Percentiles rank a stretch among this genome's conserved stretches.
Conservation (phyloP, 2,888 invertebrate species). For the Melinaea menophilus region DNA sequence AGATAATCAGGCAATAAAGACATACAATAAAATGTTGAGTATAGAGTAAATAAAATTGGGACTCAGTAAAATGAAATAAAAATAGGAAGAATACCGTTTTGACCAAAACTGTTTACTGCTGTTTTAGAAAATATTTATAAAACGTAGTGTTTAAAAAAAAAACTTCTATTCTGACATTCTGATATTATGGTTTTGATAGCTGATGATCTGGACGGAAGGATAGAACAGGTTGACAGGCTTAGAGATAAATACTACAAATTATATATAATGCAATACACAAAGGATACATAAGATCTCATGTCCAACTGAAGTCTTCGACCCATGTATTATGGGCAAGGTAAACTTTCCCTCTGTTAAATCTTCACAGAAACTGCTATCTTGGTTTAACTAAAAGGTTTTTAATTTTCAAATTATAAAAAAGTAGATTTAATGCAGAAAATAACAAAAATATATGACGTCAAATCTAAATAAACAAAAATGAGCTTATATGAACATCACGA, state of each 20-base stretch:
- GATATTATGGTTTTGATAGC: no score
- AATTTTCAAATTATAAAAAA: not conserved
- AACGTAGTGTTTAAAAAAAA: no score
- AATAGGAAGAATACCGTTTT: no score
- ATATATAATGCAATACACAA: constrained; percentile 5
- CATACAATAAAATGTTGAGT: no score
- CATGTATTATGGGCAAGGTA: constrained; percentile 93
- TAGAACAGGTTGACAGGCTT: not conserved
- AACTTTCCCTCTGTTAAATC: constrained; percentile 96
- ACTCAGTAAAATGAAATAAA: no score
- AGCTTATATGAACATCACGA: not conserved
- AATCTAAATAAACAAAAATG: not conserved
- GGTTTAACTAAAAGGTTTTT: constrained; percentile 47
- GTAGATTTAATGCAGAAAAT: not conserved
- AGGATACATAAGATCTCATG: constrained; percentile 79
- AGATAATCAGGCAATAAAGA: no score
- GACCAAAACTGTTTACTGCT: no score
- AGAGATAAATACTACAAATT: not conserved
- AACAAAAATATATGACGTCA: constrained; percentile 1
- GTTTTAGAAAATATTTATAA: no score
- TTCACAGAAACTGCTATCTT: constrained; percentile 91
- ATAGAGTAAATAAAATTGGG: no score
- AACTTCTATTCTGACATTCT: no score
- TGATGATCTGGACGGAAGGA: no score
- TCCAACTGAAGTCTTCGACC: constrained; percentile 82